A percentile compares a stretch with the other conserved stretches of the same genome.
phyloP scores from a whole-genome alignment of 1,140 invertebrate species.

The Drosophila funebris region DNA sequence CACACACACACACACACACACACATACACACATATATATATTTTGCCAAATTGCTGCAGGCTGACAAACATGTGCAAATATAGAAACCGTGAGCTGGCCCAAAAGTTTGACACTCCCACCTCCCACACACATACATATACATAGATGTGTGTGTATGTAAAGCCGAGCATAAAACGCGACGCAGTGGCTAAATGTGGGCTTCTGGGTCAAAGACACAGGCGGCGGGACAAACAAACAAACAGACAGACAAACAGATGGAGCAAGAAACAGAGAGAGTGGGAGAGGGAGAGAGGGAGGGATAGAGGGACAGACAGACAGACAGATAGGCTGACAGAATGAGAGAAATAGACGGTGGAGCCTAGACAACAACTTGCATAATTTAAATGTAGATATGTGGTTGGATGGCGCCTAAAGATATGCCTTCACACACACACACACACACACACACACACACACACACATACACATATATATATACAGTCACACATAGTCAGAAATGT shows the following conservation, averaged over 20 bases:
- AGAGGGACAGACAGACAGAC: background rate
- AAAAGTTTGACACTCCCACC: slow-evolving; percentile 50
- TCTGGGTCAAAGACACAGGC: slow-evolving; percentile 75
- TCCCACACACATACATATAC: background rate
- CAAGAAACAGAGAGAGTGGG: background rate
- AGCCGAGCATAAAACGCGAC: slow-evolving; percentile 59
- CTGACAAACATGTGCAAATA: slow-evolving; percentile 52
- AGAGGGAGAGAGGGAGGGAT: background rate
- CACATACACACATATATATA: background rate
- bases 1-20: slow-evolving; percentile 14
- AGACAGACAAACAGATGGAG: slow-evolving; percentile 47
- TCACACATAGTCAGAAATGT: background rate
- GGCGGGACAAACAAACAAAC: slow-evolving; percentile 38
- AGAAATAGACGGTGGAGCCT: slow-evolving; percentile 47
- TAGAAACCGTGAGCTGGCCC: slow-evolving; percentile 45
- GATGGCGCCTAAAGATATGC: slow-evolving; percentile 74
- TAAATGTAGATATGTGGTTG: slow-evolving; percentile 78
- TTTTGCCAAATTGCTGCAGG: slow-evolving; percentile 48
- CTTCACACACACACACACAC: slow-evolving; percentile 38
- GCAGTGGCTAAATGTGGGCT: slow-evolving; percentile 67
- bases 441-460: background rate
- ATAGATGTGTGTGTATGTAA: slow-evolving; percentile 32
- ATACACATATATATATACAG: background rate
- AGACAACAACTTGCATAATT: slow-evolving; percentile 81
- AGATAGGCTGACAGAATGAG: slow-evolving; percentile 1